Evolutionary conservation across 2,888 invertebrate species (phyloP), one percentile per base, ranked within the genome.

Genomic region (Dicycla oo): DNA sequence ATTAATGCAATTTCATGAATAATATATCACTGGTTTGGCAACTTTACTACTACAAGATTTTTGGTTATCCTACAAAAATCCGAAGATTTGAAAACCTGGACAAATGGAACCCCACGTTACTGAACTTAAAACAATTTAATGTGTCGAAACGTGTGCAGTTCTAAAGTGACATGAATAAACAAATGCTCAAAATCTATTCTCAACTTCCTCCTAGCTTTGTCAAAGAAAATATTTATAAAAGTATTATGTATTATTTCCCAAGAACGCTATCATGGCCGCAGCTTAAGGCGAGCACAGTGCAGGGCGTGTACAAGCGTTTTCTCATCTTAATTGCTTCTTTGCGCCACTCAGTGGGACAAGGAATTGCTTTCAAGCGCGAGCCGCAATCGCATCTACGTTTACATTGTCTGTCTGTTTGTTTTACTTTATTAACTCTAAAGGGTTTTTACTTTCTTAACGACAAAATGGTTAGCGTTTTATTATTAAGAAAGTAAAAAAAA

Each of bases 281-380:
- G 80, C 82, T 75, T 85, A 83, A 87, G 54, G 47, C 76, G 80
- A 81, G 80, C 77, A 38, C 8, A 82, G 75, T 57, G 72, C 69
- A 62, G 82, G 77, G 78, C 81, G 77, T 81, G 85, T 87, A 85
- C 84, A 81, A 85, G 82, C 81, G 84, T 86, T 87, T 88, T 87
- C 83, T 87, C 87, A 86, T 88, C 86, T 87, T 91, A 92, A 92
- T 91, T 90, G 90, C 85, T 88, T 89, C 90, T 89, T 89, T 88
- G 88, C 85, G 80, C 86, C 89, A 87, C 88, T 89, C 82, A 80
- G 75, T 78, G 73, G 77, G 85, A 93, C 92, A 92, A 84, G 89
- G 86, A 83, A 91, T 91, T 90, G 93, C 92, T 93, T 90, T 93
- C 88, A 92, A 88, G 88, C 75, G 72, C 80, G 81, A 81, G 77